These are phyloP conservation scores for Lysandra coridon DNA, from an alignment of 2,888 invertebrate species.

Conservation along the genomic window DNA sequence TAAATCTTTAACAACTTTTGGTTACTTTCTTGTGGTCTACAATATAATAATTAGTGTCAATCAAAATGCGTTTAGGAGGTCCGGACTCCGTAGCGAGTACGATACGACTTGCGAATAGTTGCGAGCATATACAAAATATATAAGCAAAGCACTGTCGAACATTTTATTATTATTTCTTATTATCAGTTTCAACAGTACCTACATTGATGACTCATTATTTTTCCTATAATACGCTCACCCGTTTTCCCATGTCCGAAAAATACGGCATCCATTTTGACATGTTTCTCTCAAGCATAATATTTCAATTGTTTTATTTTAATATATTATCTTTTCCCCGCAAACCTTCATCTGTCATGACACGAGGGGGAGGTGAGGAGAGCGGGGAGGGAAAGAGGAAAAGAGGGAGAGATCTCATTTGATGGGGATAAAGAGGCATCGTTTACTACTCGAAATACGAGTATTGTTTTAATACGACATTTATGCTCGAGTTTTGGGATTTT, in stretches of 20 bases:
- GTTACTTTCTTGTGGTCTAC: too few relatives aligned
- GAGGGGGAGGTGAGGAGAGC: not conserved
- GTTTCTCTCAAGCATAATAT: not conserved
- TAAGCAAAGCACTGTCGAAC: too few relatives aligned
- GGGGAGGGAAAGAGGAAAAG: not conserved
- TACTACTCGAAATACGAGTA: not conserved
- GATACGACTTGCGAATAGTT: too few relatives aligned
- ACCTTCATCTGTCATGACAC: slow-evolving; percentile 12
- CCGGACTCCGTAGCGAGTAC: too few relatives aligned
- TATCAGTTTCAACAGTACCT: too few relatives aligned
- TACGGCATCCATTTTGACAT: not conserved
- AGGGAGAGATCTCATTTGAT: slow-evolving; percentile 7
- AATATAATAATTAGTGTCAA: too few relatives aligned
- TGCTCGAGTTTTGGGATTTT: not conserved
- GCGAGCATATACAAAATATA: too few relatives aligned
- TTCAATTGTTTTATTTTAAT: slow-evolving; percentile 22
- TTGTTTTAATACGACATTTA: not conserved
- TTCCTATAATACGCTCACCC: not conserved
- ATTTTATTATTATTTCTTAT: too few relatives aligned
- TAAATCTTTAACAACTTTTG: too few relatives aligned
- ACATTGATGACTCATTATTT: not conserved
- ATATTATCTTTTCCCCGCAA: not conserved
- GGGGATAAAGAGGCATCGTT: not conserved
- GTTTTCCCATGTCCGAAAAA: not conserved
- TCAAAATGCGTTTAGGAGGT: too few relatives aligned